Conservation (phyloP, 92 coral and sea anemone genomes). For the Meandrina meandrites region DNA sequence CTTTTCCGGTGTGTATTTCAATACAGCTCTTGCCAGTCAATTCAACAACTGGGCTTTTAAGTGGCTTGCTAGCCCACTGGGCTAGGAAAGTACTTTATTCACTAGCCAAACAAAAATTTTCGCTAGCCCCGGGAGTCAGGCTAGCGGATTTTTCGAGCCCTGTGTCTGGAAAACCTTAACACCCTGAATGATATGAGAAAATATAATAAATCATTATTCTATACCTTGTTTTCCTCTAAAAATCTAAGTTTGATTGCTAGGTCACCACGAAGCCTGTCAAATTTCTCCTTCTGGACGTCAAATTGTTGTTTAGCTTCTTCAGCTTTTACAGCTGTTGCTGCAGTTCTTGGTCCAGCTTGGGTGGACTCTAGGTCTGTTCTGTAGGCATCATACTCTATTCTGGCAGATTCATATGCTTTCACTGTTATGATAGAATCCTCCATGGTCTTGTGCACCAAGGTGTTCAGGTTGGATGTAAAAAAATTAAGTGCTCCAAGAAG, state of each 20-base stretch:
- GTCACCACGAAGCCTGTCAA: conserved; percentile 91
- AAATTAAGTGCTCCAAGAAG: conserved; percentile 92
- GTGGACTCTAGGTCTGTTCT: conserved; percentile 89
- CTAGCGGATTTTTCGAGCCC: no score
- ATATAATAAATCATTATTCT: not conserved
- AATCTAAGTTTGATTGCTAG: conserved; percentile 92
- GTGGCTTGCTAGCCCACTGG: no score
- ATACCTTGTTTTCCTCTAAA: conserved; percentile 97
- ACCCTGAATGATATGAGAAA: not conserved
- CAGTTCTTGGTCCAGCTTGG: conserved; percentile 73
- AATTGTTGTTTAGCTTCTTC: conserved; percentile 89
- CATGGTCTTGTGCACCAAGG: conserved; percentile 95
- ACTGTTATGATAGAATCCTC: conserved; percentile 96
- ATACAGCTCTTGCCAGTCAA: no score
- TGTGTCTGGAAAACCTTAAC: not conserved
- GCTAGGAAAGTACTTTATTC: no score
- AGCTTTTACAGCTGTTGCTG: conserved; percentile 77
- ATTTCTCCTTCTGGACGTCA: conserved; percentile 90
- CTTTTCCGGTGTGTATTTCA: no score
- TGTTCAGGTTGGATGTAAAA: conserved; percentile 89
- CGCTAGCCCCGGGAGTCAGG: no score
- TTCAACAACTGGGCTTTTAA: no score
- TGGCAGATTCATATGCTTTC: conserved; percentile 93
- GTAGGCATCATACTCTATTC: conserved; percentile 98
- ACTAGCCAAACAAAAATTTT: no score